Percentiles rank a stretch among this genome's conserved stretches.
Evolutionary conservation across 2,113 vertebrate species (phyloP).

Genomic region (Bufo gargarizans): DNA sequence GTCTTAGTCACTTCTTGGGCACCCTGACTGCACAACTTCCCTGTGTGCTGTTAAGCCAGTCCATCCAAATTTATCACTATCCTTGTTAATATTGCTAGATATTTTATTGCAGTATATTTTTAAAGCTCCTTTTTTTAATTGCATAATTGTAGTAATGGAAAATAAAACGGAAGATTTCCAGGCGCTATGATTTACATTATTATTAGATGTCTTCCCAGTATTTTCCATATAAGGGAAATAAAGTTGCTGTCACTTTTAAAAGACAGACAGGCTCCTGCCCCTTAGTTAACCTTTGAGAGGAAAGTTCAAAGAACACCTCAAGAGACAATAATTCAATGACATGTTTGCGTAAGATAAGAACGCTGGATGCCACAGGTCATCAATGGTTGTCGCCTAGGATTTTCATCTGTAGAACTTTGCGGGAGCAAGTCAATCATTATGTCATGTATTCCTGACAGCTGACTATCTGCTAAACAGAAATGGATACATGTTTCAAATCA

Average conservation of each 20-base stretch:
- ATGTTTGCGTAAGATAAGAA: constrained; percentile 53
- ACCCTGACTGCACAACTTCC: neutral
- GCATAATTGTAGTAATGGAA: neutral
- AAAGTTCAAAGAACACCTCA: constrained; percentile 43
- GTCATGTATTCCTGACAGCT: neutral
- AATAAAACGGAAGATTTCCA: no score
- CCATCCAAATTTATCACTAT: no score
- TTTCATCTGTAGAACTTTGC: constrained; percentile 11
- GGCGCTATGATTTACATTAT: neutral
- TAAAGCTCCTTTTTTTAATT: neutral
- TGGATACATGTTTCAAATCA: constrained; percentile 25
- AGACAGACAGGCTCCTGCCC: neutral
- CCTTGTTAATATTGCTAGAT: no score
- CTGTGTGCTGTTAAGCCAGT: neutral
- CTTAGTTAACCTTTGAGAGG: neutral
- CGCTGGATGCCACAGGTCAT: constrained; percentile 45
- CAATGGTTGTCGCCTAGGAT: constrained; percentile 48
- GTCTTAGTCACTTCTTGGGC: neutral
- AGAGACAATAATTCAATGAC: constrained; percentile 48
- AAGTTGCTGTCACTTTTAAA: neutral
- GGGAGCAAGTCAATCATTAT: constrained; percentile 36
- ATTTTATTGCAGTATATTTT: no score
- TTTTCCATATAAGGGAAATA: neutral
- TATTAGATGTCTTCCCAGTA: neutral
- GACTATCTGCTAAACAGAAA: constrained; percentile 11